Base-by-base conservation (phyloP, 2,888 invertebrate species). In the Cacoxenus indagator region DNA sequence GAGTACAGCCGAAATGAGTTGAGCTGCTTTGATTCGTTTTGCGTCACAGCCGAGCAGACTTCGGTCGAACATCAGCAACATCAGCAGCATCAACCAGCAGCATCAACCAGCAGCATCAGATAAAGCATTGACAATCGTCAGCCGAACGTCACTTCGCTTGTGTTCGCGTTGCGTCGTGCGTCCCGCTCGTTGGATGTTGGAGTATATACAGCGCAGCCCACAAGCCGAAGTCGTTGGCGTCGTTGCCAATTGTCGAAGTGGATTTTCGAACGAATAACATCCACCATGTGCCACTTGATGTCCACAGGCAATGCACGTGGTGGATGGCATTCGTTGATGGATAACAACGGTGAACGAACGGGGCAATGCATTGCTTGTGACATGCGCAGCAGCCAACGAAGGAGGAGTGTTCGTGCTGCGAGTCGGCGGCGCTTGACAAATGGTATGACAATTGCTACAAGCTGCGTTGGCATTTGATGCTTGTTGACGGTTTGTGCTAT, bases 401-500 rank as follows among this genome's bases (percentile, higher is more conserved):
- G 85, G 85, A 85, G 85, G 85, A 85, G 85, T 85, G 80, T 84
- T 78, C 74, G 22, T 51, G 9, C 27, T 14, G 71, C 73, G 70
- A 37, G 71, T 67, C 67, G 71, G 65, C 73, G 77, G 76, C 78
- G 75, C 78, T 86, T 86, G 85, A 86, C 86, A 85, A 85, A 85
- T 85, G 85, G 84, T 84, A 84, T 85, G 85, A 85, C 85, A 86
- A 84, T 83, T 85, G 83, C 79, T 82, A 79, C 84, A 81, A 83
- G 84, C 82, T 83, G 83, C 83, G 84, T 84, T 82, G 80, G 81
- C 81, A 77, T 79, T 78, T 76, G 75, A 77, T 76, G 76, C 75
- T 71, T 73, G 5, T n/a, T n/a, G n/a, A n/a, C n/a, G n/a, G n/a
- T n/a, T 59, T 46, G 14, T 72, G 70, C 71, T 70, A 70, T 75